These are phyloP conservation scores for Rynchops niger DNA, from an alignment of 2,113 vertebrate species.

Conservation along the genomic window DNA sequence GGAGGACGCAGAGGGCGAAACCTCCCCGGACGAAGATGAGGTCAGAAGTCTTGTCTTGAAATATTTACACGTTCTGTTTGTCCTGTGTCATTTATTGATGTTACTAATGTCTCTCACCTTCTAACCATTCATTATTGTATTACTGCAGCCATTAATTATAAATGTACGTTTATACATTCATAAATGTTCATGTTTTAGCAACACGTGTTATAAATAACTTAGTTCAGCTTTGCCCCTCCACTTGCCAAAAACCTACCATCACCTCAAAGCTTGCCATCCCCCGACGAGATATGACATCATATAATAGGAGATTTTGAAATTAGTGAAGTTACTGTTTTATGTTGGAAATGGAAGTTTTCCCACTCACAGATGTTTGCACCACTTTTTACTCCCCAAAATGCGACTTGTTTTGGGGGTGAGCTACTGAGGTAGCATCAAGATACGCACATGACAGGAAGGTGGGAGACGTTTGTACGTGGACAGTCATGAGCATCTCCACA, in stretches of 20 bases:
- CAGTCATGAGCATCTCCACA: not conserved
- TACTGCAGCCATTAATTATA: not conserved
- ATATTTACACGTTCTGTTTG: not conserved
- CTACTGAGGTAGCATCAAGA: not conserved
- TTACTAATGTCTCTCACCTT: not conserved
- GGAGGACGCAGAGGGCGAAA: not conserved
- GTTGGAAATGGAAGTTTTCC: not conserved
- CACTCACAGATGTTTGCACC: not conserved
- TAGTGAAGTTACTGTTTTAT: not conserved
- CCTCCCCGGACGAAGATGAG: constrained; percentile 28
- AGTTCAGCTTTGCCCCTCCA: not conserved
- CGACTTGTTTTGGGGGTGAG: not conserved
- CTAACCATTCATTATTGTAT: not conserved
- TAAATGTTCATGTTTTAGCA: not conserved
- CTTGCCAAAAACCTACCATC: not conserved
- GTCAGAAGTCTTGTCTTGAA: not conserved
- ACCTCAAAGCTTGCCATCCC: not conserved
- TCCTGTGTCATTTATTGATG: not conserved
- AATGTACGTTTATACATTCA: not conserved
- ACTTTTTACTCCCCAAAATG: not conserved
- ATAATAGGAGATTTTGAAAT: not conserved
- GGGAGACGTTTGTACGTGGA: not conserved
- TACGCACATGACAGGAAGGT: not conserved
- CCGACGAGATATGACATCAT: not conserved
- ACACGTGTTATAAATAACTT: not conserved